phyloP scores from a whole-genome alignment of 2,113 vertebrate genomes.

The Thamnaconus septentrionalis region DNA sequence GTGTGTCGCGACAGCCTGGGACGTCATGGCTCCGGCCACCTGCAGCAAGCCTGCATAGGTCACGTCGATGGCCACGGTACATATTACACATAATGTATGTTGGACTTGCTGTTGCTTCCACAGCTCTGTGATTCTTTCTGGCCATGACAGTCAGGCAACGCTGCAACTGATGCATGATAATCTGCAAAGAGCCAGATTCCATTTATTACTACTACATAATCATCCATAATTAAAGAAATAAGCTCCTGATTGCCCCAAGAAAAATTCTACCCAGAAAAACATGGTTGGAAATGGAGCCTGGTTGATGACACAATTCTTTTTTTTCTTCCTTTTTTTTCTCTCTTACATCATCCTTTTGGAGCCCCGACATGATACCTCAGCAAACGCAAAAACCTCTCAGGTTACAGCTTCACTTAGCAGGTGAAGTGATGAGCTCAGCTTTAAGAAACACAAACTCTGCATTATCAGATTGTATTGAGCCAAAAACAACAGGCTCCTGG shows the following conservation, averaged over 20 bases:
- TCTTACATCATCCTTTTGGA: conserved; percentile 8
- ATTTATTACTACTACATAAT: conserved; percentile 1
- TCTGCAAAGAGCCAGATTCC: conserved; percentile 3
- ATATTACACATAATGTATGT: conserved; percentile 30
- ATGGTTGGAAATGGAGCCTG: not conserved
- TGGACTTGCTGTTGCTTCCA: conserved; percentile 10
- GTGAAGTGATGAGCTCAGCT: conserved; percentile 67
- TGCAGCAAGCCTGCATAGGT: not conserved
- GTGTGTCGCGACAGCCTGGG: not conserved
- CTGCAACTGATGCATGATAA: conserved; percentile 8
- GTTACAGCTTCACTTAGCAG: conserved; percentile 35
- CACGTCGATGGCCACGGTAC: conserved; percentile 30
- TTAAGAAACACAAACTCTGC: conserved; percentile 63
- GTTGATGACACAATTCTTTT: no score
- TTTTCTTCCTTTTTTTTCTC: no score
- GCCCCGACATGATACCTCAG: conserved; percentile 10
- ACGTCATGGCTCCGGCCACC: conserved; percentile 30
- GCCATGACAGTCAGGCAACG: conserved; percentile 15
- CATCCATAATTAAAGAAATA: not conserved
- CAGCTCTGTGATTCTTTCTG: conserved; percentile 16
- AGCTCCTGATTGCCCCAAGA: not conserved
- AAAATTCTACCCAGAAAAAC: not conserved
- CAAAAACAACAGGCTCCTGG: conserved; percentile 30
- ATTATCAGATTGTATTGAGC: conserved; percentile 58
- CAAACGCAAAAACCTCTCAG: conserved; percentile 55